phyloP scores from a whole-genome alignment of 2,113 vertebrate species.

The Prietella phreatophila region DNA sequence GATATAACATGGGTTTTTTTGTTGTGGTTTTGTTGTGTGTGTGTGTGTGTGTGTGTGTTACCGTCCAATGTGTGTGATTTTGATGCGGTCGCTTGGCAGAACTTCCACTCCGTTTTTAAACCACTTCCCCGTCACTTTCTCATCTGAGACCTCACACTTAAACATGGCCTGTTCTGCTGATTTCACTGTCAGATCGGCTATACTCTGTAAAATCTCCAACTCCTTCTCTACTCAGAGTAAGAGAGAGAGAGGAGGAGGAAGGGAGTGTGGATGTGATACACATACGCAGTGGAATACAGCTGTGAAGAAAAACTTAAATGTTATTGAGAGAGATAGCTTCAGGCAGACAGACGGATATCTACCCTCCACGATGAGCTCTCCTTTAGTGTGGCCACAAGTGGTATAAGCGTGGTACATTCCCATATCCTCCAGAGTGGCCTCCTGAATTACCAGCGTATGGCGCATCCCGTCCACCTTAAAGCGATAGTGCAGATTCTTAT shows the following conservation, averaged over 20 bases:
- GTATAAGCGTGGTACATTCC: slow-evolving; percentile 83
- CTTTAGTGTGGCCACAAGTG: slow-evolving; percentile 87
- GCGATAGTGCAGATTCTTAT: slow-evolving; percentile 72
- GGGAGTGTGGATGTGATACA: background rate
- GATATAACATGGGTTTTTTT: background rate
- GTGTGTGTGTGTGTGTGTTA: slow-evolving; percentile 52
- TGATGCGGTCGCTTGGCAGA: slow-evolving; percentile 77
- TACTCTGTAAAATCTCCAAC: slow-evolving; percentile 84
- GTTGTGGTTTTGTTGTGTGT: background rate
- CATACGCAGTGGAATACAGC: background rate
- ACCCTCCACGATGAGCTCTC: slow-evolving; percentile 90
- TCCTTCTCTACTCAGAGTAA: slow-evolving; percentile 77
- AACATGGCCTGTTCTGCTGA: slow-evolving; percentile 85
- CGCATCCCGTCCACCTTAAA: slow-evolving; percentile 87
- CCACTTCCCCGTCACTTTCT: slow-evolving; percentile 92
- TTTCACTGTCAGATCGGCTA: slow-evolving; percentile 86
- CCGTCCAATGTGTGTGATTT: slow-evolving; percentile 82
- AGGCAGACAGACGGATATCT: background rate
- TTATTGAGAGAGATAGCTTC: background rate
- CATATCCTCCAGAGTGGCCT: slow-evolving; percentile 75
- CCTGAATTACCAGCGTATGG: slow-evolving; percentile 81
- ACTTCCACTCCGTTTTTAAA: slow-evolving; percentile 86
- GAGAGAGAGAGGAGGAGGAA: background rate
- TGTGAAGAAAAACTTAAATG: background rate
- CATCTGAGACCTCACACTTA: slow-evolving; percentile 91